Evolutionary conservation across 2,888 invertebrate species (phyloP).

Genomic region (Steinernema hermaphroditum): DNA sequence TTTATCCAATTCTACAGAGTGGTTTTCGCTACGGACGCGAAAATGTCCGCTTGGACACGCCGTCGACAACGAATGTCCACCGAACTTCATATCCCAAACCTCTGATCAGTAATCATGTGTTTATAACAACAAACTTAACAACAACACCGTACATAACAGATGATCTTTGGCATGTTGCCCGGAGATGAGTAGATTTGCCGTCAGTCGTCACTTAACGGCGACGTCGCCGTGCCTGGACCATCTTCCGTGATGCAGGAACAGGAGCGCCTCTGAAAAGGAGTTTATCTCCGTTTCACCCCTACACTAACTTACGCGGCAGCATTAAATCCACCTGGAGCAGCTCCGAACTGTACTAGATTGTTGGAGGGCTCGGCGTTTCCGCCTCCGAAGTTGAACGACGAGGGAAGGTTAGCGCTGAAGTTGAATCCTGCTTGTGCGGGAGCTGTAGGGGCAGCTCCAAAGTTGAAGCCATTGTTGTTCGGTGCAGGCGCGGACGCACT

Average conservation of each 20-base stretch:
- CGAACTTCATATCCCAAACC: no score
- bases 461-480: background rate
- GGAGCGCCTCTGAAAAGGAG: background rate
- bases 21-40: no score
- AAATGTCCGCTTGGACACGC: no score
- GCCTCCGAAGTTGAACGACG: background rate
- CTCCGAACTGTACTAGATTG: background rate
- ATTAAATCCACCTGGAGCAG: background rate
- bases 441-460: background rate
- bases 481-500: background rate
- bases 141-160: no score
- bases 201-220: no score
- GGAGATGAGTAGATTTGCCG: no score
- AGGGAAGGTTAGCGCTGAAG: no score
- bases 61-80: no score
- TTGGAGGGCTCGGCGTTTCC: background rate
- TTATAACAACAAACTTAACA: no score
- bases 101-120: no score
- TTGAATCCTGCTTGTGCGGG: background rate
- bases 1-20: no score
- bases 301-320: background rate
- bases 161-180: no score
- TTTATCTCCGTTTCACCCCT: background rate
- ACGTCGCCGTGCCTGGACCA: background rate
- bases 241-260: background rate